Evolutionary conservation across 2,113 vertebrate genomes (phyloP).

Genomic region (Glaucidium brasilianum): DNA sequence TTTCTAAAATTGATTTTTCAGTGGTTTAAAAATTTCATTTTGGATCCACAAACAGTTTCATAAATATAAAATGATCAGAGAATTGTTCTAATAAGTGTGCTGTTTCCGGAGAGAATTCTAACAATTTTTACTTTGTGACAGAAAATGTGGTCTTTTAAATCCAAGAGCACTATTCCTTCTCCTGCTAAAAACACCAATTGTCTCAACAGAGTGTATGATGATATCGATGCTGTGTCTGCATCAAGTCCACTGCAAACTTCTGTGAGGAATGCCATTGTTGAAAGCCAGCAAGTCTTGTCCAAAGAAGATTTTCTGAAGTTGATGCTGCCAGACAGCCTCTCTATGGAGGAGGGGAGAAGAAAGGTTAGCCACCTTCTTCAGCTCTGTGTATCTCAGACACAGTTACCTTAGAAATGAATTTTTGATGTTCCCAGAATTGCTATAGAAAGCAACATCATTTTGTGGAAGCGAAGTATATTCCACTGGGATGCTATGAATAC

Average conservation of each 20-base stretch:
- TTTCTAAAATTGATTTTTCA: neutral
- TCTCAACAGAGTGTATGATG: conserved; percentile 80
- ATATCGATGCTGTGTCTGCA: conserved; percentile 72
- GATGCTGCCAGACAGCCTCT: conserved; percentile 85
- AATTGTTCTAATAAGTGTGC: neutral
- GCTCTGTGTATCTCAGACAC: neutral
- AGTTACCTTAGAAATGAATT: neutral
- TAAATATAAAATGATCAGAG: neutral
- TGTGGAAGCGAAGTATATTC: neutral
- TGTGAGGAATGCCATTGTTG: conserved; percentile 67
- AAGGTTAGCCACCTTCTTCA: conserved; percentile 79
- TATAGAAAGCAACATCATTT: neutral
- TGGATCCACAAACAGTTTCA: neutral
- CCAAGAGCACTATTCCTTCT: neutral
- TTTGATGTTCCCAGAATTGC: neutral
- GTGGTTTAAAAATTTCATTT: neutral
- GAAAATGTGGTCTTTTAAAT: neutral
- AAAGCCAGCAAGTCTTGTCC: conserved; percentile 82
- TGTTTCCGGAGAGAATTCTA: neutral
- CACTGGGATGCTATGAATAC: neutral
- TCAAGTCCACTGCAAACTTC: conserved; percentile 75
- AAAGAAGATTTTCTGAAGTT: conserved; percentile 92
- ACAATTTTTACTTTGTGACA: neutral
- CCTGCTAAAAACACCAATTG: conserved; percentile 21
- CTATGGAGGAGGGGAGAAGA: conserved; percentile 80